Conservation (phyloP, 2,888 invertebrate genomes). For the Serripes groenlandicus region DNA sequence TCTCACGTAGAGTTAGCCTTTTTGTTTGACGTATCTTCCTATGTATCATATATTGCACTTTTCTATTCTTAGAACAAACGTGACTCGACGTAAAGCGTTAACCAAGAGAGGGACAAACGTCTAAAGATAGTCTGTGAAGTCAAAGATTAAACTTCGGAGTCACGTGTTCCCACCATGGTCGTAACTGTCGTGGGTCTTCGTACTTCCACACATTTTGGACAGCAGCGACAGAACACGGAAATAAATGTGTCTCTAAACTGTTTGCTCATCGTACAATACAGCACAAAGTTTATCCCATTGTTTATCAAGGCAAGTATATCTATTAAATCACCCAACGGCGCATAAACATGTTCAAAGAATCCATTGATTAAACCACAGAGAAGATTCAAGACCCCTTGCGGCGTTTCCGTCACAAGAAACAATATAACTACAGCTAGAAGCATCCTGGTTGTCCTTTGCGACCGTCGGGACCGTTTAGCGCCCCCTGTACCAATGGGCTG, state of each 20-base stretch:
- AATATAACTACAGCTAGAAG: slow-evolving; percentile 94
- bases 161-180: slow-evolving; percentile 74
- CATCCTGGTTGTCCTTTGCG: slow-evolving; percentile 95
- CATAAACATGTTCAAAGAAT: slow-evolving; percentile 90
- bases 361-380: slow-evolving; percentile 92
- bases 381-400: slow-evolving; percentile 92
- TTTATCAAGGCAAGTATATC: slow-evolving; percentile 96
- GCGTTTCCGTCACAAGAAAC: slow-evolving; percentile 96
- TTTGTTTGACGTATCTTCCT: too few species aligned
- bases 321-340: slow-evolving; percentile 91
- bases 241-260: slow-evolving; percentile 92
- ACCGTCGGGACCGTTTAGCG: slow-evolving; percentile 79
- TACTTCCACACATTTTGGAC: slow-evolving; percentile 68
- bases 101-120: too few species aligned
- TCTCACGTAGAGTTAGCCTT: too few species aligned
- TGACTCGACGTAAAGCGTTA: too few species aligned
- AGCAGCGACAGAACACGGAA: slow-evolving; percentile 88
- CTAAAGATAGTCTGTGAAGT: too few species aligned
- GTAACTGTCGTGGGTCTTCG: slow-evolving; percentile 68
- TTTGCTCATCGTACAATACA: slow-evolving; percentile 97
- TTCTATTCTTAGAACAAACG: too few species aligned
- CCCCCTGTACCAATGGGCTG: slow-evolving; percentile 68
- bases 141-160: slow-evolving; percentile 77
- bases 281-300: slow-evolving; percentile 96
- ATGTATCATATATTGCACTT: too few species aligned